These are phyloP conservation scores for Periparus ater DNA, from an alignment of 2,797 vertebrate species.

Conservation along the genomic window DNA sequence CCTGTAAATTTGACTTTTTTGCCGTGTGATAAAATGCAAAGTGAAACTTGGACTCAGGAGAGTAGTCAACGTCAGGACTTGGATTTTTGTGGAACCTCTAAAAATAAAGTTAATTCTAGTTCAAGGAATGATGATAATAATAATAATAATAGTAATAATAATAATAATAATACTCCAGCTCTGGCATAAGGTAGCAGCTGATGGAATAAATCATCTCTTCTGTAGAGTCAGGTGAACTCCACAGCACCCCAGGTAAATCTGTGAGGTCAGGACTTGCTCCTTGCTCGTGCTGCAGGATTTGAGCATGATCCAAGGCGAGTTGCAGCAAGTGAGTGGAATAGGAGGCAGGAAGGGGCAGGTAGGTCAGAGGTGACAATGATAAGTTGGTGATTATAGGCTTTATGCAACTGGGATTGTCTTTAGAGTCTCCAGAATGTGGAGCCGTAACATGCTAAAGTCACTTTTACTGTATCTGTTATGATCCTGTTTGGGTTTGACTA, in stretches of 20 bases:
- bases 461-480: not conserved
- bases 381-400: not conserved
- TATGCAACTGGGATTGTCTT: not conserved
- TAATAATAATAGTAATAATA: not conserved
- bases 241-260: not conserved
- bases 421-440: not conserved
- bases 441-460: not conserved
- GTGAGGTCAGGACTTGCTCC: not conserved
- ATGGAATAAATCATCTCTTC: not conserved
- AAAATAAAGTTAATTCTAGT: not conserved
- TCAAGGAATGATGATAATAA: not conserved
- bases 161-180: not conserved
- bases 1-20: not conserved
- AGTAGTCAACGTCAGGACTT: not conserved
- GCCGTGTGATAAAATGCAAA: rapidly evolving
- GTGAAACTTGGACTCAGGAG: not conserved
- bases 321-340: not conserved
- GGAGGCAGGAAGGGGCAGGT: not conserved
- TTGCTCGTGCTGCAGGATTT: not conserved
- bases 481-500: not conserved
- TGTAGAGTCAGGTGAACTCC: not conserved
- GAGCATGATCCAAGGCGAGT: not conserved
- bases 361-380: not conserved
- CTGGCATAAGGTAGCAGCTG: not conserved
- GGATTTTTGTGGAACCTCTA: not conserved